These are phyloP conservation scores for Numida meleagris DNA, from an alignment of 2,113 vertebrate genomes.

Conservation along the genomic window DNA sequence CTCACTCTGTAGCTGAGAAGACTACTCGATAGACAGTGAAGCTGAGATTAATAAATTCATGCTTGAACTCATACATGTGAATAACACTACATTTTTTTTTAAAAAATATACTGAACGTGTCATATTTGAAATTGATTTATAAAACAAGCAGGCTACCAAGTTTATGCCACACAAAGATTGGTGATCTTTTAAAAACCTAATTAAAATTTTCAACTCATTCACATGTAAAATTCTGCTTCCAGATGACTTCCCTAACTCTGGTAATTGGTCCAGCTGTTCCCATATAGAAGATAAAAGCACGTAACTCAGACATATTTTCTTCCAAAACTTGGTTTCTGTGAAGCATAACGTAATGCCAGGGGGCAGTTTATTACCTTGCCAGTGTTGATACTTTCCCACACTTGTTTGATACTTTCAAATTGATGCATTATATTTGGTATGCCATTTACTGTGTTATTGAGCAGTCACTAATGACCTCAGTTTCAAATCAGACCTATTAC, in stretches of 20 bases:
- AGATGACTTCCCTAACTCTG: not conserved
- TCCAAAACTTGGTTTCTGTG: not conserved
- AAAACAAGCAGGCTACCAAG: not conserved
- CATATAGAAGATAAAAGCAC: not conserved
- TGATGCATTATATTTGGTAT: not conserved
- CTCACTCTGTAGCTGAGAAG: not conserved
- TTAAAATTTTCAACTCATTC: not conserved
- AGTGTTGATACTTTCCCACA: not conserved
- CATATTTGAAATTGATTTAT: not conserved
- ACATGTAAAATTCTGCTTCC: not conserved
- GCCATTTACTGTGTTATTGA: not conserved
- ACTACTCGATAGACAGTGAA: not conserved
- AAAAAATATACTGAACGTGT: not conserved
- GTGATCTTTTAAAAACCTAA: not conserved
- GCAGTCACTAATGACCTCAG: not conserved
- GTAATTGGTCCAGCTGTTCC: not conserved
- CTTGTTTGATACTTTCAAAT: not conserved
- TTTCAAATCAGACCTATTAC: constrained; percentile 8
- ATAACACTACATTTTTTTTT: not conserved
- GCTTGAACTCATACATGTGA: not conserved
- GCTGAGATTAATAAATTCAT: not conserved
- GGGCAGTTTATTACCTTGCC: not conserved
- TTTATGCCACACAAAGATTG: not conserved
- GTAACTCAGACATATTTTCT: not conserved
- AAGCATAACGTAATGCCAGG: not conserved